phyloP scores from a whole-genome alignment of 2,888 invertebrate genomes.

The Vesta saturnalis region DNA sequence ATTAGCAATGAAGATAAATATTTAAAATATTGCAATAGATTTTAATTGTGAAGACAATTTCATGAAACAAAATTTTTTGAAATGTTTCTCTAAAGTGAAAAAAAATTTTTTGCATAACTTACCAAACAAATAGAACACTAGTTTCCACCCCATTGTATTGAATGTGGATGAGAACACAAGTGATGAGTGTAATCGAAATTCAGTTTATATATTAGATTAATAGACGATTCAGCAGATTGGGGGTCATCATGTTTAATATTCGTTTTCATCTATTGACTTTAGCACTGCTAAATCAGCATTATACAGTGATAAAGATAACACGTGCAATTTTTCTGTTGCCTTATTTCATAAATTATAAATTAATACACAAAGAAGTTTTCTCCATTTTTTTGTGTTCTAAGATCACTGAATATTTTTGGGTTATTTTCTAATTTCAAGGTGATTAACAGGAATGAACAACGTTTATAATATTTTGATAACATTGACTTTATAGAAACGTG shows the following conservation, averaged over 20 bases:
- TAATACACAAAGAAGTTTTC: too few species aligned
- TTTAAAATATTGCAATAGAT: too few species aligned
- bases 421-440: too few species aligned
- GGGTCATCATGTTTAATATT: conserved; percentile 19
- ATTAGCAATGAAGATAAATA: too few species aligned
- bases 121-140: conserved; percentile 57
- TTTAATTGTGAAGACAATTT: too few species aligned
- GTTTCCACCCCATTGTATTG: conserved; percentile 58
- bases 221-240: conserved; percentile 42
- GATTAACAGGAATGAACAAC: too few species aligned
- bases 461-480: too few species aligned
- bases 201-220: conserved; percentile 40
- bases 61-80: conserved; percentile 27
- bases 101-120: conserved; percentile 46
- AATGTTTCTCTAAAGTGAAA: background rate
- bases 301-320: conserved; percentile 17
- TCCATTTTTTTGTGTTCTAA: too few species aligned
- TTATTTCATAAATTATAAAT: too few species aligned
- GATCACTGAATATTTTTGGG: too few species aligned
- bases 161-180: conserved; percentile 42
- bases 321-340: conserved; percentile 15
- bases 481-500: too few species aligned
- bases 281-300: conserved; percentile 27
- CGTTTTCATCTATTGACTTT: conserved; percentile 7
- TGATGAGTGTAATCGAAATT: conserved; percentile 16